phyloP scores from a whole-genome alignment of 2,797 vertebrate genomes.

The Trichosurus vulpecula region DNA sequence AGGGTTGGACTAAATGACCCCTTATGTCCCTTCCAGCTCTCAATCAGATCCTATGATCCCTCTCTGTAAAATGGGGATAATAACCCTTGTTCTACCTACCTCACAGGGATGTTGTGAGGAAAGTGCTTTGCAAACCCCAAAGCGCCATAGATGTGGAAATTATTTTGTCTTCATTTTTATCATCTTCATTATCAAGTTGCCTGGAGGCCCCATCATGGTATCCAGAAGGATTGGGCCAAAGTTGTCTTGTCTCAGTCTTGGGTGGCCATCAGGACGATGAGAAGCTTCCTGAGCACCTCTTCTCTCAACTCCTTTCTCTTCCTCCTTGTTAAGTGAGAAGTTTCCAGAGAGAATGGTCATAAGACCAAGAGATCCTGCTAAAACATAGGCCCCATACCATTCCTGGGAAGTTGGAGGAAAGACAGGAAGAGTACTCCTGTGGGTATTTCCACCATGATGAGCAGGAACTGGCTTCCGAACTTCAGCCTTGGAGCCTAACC shows the following conservation, averaged over 20 bases:
- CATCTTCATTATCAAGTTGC: neutral
- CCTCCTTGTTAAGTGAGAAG: conserved; percentile 18
- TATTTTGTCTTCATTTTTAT: neutral
- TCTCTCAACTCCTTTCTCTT: neutral
- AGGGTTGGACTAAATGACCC: neutral
- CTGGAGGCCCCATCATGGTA: neutral
- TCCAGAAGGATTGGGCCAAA: conserved; percentile 13
- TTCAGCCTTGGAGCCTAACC: neutral
- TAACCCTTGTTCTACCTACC: neutral
- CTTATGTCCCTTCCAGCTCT: neutral
- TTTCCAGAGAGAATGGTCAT: conserved; percentile 7
- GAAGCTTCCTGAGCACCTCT: neutral
- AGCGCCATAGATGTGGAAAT: neutral
- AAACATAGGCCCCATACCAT: neutral
- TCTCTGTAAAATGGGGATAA: neutral
- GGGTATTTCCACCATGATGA: neutral
- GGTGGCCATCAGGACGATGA: neutral
- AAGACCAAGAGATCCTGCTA: neutral
- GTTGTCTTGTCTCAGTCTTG: neutral
- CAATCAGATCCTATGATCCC: neutral
- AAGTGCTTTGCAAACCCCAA: neutral
- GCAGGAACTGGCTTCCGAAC: neutral
- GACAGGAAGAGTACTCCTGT: neutral
- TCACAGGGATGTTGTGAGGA: neutral
- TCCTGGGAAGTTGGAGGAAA: neutral